These are phyloP conservation scores for Eilema griseolum DNA, from an alignment of 2,888 invertebrate genomes.

Conservation along the genomic window DNA sequence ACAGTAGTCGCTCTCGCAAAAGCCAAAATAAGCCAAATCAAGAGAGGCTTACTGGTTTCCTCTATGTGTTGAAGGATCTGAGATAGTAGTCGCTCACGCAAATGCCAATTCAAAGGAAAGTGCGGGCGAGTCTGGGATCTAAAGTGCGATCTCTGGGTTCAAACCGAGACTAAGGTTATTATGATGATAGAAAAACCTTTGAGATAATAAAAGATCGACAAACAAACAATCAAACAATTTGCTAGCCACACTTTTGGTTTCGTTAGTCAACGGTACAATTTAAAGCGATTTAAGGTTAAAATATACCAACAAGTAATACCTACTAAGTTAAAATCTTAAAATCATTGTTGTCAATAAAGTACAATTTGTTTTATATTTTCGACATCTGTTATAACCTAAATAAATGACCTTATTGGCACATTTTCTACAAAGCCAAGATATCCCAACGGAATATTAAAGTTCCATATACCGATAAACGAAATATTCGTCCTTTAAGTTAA, in stretches of 20 bases:
- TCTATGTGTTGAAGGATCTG: too few relatives aligned
- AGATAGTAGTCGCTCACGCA: too few relatives aligned
- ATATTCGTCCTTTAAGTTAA: conserved; percentile 19
- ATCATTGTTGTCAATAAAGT: background rate
- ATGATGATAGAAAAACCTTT: background rate
- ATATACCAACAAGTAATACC: too few relatives aligned
- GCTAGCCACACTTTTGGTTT: background rate
- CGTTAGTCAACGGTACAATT: background rate
- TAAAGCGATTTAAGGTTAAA: background rate
- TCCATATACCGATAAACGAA: conserved; percentile 4
- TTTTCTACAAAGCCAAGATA: background rate
- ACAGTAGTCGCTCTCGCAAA: background rate
- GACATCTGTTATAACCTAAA: background rate
- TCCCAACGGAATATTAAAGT: conserved; percentile 5
- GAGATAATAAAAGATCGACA: background rate
- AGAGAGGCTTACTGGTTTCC: too few relatives aligned
- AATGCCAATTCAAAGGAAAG: too few relatives aligned
- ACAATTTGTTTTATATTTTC: background rate
- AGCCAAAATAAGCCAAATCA: too few relatives aligned
- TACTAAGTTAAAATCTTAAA: too few relatives aligned
- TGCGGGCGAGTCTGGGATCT: too few relatives aligned
- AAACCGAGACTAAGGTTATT: too few relatives aligned
- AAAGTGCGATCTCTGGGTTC: too few relatives aligned
- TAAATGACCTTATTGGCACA: background rate
- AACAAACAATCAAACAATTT: background rate